Base-by-base conservation (phyloP, 1,140 invertebrate genomes). In the Drosophila repletoides region DNA sequence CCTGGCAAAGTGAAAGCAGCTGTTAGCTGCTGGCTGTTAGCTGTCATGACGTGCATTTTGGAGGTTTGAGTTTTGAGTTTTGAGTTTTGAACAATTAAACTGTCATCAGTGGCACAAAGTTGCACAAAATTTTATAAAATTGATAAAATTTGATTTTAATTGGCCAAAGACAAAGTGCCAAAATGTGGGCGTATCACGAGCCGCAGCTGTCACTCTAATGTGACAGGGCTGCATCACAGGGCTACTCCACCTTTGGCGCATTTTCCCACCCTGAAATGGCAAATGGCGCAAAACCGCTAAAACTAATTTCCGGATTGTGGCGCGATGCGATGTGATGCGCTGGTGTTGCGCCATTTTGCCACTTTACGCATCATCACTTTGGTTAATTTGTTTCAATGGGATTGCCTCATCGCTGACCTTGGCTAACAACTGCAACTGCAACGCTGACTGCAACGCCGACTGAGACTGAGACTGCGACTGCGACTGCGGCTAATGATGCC, bases 61-160 rank as follows among this genome's bases (percentile, higher is more conserved):
- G 51, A 36, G 51, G 38, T 55, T 28, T 31, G 17, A 19, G 19
- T 33, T 24, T 7, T 24, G 21, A 24, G 24, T 9, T 46, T 21
- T 34, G 31, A n/a, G 36, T 14, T 29, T 14, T 7, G 6, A 26
- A 31, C 71, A 86, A 84, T 84, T 84, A 84, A 84, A 84, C 60
- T 86, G 79, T 84, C 79, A 84, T 84, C 79, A 84, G 80, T 43
- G 53, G 14, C 45, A 38, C 70, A 77, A 52, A 55, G 73, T 76
- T 51, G 41, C 36, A 31, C 51, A 65, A 53, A 64, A 48, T 75
- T 77, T 74, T 60, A 52, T 36, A 52, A 65, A 55, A 66, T 53
- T 66, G 68, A 75, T 75, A 55, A 84, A 84, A 84, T 84, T 84
- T 86, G 79, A 80, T 84, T 84, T 84, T 84, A 84, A 84, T 84